A percentile compares a stretch with the other conserved stretches of the same genome.
Evolutionary conservation across 2,888 invertebrate genomes (phyloP).

Genomic region (Dicycla oo): DNA sequence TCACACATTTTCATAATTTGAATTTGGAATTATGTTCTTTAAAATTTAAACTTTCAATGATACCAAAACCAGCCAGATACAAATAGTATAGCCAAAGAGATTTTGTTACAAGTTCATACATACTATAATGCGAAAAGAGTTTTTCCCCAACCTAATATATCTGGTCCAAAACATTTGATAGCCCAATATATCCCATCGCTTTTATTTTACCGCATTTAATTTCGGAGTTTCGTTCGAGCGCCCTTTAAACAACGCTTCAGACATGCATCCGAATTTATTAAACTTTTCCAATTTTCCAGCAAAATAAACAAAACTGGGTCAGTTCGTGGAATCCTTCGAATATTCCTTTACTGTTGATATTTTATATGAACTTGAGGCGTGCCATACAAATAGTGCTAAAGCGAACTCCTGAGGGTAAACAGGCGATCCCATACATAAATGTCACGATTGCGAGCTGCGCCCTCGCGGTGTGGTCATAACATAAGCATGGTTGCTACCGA

Average conservation of each 20-base stretch:
- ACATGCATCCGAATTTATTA: conserved; percentile 25
- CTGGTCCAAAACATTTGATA: conserved; percentile 15
- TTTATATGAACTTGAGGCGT: conserved; percentile 28
- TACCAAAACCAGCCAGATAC: too few relatives aligned
- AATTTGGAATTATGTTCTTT: too few relatives aligned
- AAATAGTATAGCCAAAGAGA: too few relatives aligned
- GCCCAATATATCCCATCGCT: conserved; percentile 1
- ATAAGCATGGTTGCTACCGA: conserved; percentile 48
- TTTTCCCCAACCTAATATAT: too few relatives aligned
- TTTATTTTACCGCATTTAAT: conserved; percentile 24
- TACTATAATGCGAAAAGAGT: too few relatives aligned
- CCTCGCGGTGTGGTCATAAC: conserved; percentile 46
- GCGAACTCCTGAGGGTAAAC: conserved; percentile 50
- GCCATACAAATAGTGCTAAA: conserved; percentile 39
- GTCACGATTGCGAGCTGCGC: conserved; percentile 57
- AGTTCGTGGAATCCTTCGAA: conserved; percentile 31
- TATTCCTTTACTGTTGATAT: conserved; percentile 39
- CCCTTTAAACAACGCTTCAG: conserved; percentile 32
- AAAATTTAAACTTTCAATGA: too few relatives aligned
- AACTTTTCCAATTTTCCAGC: conserved; percentile 44
- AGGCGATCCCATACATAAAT: conserved; percentile 54
- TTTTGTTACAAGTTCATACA: too few relatives aligned
- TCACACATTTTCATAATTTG: too few relatives aligned
- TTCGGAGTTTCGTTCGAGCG: conserved; percentile 1
- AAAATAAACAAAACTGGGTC: conserved; percentile 37